A percentile compares a stretch with the other conserved stretches of the same genome.
Conservation (phyloP, 1,140 invertebrate species). For the Euwallacea fornicatus region DNA sequence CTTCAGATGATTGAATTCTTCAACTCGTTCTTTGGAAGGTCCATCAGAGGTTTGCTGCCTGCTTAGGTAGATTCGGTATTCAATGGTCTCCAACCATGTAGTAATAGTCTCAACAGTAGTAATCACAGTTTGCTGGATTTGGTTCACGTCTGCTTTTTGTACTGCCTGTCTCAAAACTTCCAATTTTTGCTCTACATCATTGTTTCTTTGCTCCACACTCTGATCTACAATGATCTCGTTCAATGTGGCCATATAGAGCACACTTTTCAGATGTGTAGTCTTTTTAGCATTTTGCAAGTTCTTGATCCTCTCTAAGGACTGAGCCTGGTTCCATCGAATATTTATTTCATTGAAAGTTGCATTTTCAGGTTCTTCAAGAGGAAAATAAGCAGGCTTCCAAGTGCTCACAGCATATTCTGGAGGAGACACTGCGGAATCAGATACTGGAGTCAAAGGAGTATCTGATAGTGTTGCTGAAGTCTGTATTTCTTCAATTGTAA, state of each 20-base stretch:
- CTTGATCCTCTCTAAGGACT: slow-evolving; percentile 58
- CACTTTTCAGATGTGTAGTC: slow-evolving; percentile 58
- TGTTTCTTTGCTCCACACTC: slow-evolving; percentile 57
- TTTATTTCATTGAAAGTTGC: slow-evolving; percentile 44
- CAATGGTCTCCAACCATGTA: slow-evolving; percentile 79
- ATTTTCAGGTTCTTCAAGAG: slow-evolving; percentile 17
- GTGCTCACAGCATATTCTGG: slow-evolving; percentile 37
- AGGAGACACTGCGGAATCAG: slow-evolving; percentile 45
- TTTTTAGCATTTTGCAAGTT: slow-evolving; percentile 58
- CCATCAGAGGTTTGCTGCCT: slow-evolving; percentile 61
- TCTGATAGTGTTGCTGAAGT: slow-evolving; percentile 51
- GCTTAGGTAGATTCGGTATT: slow-evolving; percentile 72
- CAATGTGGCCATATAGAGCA: slow-evolving; percentile 63
- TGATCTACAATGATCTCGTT: slow-evolving; percentile 60
- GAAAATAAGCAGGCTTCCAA: slow-evolving; percentile 18
- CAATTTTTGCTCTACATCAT: slow-evolving; percentile 61
- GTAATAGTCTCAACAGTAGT: slow-evolving; percentile 77
- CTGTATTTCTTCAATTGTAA: slow-evolving; percentile 57
- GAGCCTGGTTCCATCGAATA: slow-evolving; percentile 50
- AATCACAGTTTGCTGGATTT: slow-evolving; percentile 70
- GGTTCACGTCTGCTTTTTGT: slow-evolving; percentile 61
- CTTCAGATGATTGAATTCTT: slow-evolving; percentile 55
- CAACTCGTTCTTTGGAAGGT: slow-evolving; percentile 55
- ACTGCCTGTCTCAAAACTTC: slow-evolving; percentile 64
- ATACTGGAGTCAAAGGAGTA: slow-evolving; percentile 52